Base-by-base conservation (phyloP, 2,888 invertebrate species). In the Callosobruchus maculatus region DNA sequence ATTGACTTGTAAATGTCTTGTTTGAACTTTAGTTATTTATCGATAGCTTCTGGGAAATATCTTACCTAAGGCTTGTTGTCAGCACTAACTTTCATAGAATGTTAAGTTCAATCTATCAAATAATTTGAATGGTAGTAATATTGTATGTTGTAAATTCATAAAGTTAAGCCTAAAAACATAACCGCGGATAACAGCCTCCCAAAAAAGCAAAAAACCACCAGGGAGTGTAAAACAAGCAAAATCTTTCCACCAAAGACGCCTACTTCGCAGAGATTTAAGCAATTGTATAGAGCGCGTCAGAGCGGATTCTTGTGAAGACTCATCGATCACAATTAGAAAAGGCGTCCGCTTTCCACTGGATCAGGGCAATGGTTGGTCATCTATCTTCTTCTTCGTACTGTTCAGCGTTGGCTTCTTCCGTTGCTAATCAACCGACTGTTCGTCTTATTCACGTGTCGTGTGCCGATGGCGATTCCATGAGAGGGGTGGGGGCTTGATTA, bases 291-390 rank as follows among this genome's bases (percentile, higher is more conserved):
- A 3, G 49, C 49, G 49, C 18, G 49, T 49, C 49, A 49, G 49
- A 18, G 18, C 49, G 49, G 13, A 49, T 49, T 49, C 49, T 49
- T 49, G 49, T 18, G 49, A 49, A 49, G 13, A 49, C 49, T 49
- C 80, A 81, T 81, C 80, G 77, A 81, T 81, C 81, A 81, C 81
- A 80, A 81, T 81, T 80, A 81, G 77, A 76, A 73, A 30, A 74
- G 79, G 78, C 79, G 77, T 77, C 79, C 79, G 80, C 73, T 78
- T 78, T 79, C 78, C 77, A 76, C 77, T 75, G 70, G 77, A 78
- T 75, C 78, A 72, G 77, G 74, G 74, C 75, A 74, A 78, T 76
- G 80, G 77, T 75, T 74, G 73, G 79, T 76, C 74, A 82, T 82
- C 79, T 79, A 80, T 82, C 81, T 81, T 82, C 79, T 76, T 79